phyloP scores from a whole-genome alignment of 1,140 invertebrate species.

The Gerris buenoi region DNA sequence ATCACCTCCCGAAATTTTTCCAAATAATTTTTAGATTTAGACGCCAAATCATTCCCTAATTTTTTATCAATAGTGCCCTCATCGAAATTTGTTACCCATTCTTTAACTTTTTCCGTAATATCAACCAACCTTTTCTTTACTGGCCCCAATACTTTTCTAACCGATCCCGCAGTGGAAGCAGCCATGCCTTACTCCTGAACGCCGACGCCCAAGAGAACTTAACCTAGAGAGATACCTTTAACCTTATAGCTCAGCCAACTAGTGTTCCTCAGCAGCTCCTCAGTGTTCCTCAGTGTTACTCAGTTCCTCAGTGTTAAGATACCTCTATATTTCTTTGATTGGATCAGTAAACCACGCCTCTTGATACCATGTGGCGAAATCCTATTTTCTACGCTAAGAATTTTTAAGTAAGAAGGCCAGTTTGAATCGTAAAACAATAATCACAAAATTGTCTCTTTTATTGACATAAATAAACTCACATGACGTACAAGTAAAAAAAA shows the following conservation, averaged over 20 bases:
- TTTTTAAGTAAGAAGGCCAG: too few relatives aligned
- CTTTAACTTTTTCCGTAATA: background rate
- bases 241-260: background rate
- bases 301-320: too few relatives aligned
- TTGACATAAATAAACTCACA: too few relatives aligned
- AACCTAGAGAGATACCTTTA: background rate
- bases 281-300: too few relatives aligned
- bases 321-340: too few relatives aligned
- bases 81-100: background rate
- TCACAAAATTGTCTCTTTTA: too few relatives aligned
- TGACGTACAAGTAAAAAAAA: too few relatives aligned
- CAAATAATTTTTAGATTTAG: background rate
- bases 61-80: background rate
- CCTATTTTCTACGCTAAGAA: too few relatives aligned
- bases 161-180: background rate
- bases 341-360: too few relatives aligned
- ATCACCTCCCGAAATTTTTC: background rate
- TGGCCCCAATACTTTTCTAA: background rate
- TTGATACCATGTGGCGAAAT: too few relatives aligned
- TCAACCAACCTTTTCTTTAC: background rate
- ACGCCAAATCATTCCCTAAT: background rate
- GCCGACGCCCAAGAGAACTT: background rate
- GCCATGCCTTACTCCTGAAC: background rate
- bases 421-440: too few relatives aligned
- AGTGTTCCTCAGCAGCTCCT: too few relatives aligned